A percentile compares a stretch with the other conserved stretches of the same genome.
These are phyloP conservation scores for Drosophila athabasca DNA, from an alignment of 1,140 invertebrate species.

Conservation along the genomic window DNA sequence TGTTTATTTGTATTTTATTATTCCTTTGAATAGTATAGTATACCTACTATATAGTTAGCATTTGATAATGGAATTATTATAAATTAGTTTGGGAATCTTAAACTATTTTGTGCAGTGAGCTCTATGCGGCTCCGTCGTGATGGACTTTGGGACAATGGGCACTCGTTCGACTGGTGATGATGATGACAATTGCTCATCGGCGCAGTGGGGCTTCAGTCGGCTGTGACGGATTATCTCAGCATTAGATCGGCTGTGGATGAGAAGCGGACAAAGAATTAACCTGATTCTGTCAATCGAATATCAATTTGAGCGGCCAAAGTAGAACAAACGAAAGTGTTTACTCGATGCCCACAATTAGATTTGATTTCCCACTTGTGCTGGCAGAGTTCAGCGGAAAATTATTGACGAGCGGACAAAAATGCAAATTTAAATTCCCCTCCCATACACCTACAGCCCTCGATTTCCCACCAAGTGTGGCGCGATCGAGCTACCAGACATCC, in stretches of 20 bases:
- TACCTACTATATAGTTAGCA: too few species aligned
- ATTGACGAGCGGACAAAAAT: slow-evolving; percentile 16
- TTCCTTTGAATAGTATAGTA: too few species aligned
- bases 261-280: slow-evolving; percentile 70
- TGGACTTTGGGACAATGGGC: too few species aligned
- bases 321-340: slow-evolving; percentile 54
- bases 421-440: neutral
- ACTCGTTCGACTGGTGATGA: slow-evolving; percentile 6
- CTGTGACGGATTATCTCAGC: slow-evolving; percentile 50
- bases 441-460: neutral
- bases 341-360: slow-evolving; percentile 19
- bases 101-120: too few species aligned
- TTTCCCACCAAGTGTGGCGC: neutral
- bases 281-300: slow-evolving; percentile 61
- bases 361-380: neutral
- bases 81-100: too few species aligned
- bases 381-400: slow-evolving; percentile 39
- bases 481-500: slow-evolving; percentile 18
- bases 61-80: too few species aligned
- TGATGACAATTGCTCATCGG: slow-evolving; percentile 39
- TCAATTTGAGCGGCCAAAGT: slow-evolving; percentile 54
- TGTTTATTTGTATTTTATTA: too few species aligned
- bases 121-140: too few species aligned
- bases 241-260: slow-evolving; percentile 52
- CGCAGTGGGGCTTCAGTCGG: slow-evolving; percentile 26